A percentile compares a stretch with the other conserved stretches of the same genome.
These are phyloP conservation scores for Ptychochromis oligacanthus DNA, from an alignment of 2,113 vertebrate species.

Conservation along the genomic window DNA sequence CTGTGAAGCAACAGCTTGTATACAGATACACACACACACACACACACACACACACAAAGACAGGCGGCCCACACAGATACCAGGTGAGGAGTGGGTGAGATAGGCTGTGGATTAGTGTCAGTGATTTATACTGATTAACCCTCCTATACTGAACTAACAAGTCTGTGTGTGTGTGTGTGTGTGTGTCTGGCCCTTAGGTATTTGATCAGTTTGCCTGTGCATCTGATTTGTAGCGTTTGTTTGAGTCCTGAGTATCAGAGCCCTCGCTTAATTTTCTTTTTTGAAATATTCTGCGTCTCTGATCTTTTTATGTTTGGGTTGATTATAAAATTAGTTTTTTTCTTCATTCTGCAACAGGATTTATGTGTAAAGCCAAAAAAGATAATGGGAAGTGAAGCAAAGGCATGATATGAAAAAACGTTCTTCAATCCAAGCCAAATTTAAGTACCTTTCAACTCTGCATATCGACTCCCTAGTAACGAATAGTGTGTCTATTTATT, in stretches of 20 bases:
- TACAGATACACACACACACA: neutral
- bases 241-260: neutral
- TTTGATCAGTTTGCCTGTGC: neutral
- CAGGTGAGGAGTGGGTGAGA: neutral
- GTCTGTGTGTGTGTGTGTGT: neutral
- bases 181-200: neutral
- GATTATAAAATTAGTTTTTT: neutral
- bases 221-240: neutral
- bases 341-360: neutral
- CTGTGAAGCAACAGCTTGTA: neutral
- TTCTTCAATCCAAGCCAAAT: neutral
- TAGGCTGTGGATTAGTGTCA: conserved; percentile 51
- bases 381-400: neutral
- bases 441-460: neutral
- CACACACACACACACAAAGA: neutral
- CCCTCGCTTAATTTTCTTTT: neutral
- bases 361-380: neutral
- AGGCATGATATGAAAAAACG: neutral
- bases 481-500: neutral
- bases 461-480: neutral
- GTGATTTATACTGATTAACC: conserved; percentile 49
- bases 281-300: neutral
- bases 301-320: neutral
- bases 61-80: conserved; percentile 32
- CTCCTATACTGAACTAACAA: conserved; percentile 23